These are phyloP conservation scores for Chunga burmeisteri DNA, from an alignment of 2,113 vertebrate genomes.

Conservation along the genomic window DNA sequence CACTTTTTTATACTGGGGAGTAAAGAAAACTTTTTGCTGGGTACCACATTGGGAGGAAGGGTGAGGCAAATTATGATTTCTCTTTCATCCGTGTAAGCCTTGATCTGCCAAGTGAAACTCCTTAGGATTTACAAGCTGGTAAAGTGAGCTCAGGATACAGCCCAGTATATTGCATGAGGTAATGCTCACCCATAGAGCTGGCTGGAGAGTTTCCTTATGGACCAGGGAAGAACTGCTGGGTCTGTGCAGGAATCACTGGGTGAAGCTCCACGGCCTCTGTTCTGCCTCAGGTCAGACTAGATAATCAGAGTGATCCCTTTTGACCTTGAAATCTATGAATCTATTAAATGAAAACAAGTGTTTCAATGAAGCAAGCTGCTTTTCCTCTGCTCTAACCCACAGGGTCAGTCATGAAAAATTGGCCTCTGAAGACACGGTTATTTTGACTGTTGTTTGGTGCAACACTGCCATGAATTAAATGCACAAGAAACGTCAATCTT, in stretches of 20 bases:
- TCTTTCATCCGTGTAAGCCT: not conserved
- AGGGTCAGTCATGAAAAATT: not conserved
- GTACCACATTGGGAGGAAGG: not conserved
- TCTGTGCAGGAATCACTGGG: not conserved
- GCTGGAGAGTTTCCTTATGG: not conserved
- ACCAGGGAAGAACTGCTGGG: not conserved
- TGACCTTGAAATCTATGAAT: not conserved
- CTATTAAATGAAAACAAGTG: constrained; percentile 20
- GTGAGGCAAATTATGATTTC: not conserved
- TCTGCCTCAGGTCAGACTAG: constrained; percentile 5
- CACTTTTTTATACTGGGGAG: not conserved
- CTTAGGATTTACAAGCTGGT: not conserved
- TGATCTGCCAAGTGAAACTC: not conserved
- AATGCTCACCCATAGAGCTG: not conserved
- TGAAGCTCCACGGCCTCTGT: not conserved
- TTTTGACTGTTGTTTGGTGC: not conserved
- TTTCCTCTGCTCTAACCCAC: not conserved
- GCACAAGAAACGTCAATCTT: not conserved
- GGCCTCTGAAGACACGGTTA: not conserved
- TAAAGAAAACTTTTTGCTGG: not conserved
- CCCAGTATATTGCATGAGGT: not conserved
- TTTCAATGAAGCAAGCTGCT: constrained; percentile 11
- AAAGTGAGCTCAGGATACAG: not conserved
- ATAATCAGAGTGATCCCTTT: not conserved
- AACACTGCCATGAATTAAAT: not conserved